These are phyloP conservation scores for Epinephelus awoara DNA, from an alignment of 2,797 vertebrate species.

Conservation along the genomic window DNA sequence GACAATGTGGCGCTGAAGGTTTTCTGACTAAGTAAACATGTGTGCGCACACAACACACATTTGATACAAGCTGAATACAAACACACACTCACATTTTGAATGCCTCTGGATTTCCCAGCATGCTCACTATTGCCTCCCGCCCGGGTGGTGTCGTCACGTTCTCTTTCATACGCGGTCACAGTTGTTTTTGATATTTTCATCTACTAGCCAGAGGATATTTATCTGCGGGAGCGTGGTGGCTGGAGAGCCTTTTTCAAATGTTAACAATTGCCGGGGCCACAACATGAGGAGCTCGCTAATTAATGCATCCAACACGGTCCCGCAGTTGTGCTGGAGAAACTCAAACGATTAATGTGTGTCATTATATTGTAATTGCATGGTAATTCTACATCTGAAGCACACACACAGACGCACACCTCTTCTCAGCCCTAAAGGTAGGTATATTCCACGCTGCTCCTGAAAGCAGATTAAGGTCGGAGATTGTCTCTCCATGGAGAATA, in stretches of 20 bases:
- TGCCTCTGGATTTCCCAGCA: constrained; percentile 77
- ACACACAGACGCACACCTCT: constrained; percentile 56
- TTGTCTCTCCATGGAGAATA: constrained; percentile 74
- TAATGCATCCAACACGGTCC: constrained; percentile 72
- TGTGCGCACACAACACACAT: constrained; percentile 23
- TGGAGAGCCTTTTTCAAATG: constrained; percentile 75
- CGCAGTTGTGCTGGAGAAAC: constrained; percentile 70
- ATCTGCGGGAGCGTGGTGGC: constrained; percentile 74
- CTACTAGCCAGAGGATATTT: constrained; percentile 84
- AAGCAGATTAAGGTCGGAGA: constrained; percentile 77
- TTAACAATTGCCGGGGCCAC: constrained; percentile 71
- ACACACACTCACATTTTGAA: constrained; percentile 41
- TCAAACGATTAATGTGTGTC: constrained; percentile 82
- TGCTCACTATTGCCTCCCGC: constrained; percentile 64
- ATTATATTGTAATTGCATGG: constrained; percentile 83
- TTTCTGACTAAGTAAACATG: constrained; percentile 34
- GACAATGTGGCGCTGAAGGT: constrained; percentile 18
- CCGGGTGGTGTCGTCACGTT: constrained; percentile 64
- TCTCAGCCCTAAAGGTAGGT: constrained; percentile 67
- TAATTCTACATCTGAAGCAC: constrained; percentile 80
- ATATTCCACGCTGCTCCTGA: constrained; percentile 60
- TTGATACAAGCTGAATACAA: constrained; percentile 2
- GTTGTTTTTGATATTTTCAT: constrained; percentile 85
- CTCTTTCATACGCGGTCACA: constrained; percentile 72
- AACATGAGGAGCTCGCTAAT: constrained; percentile 77